Evolutionary conservation across 2,888 invertebrate species (phyloP).

Genomic region (Ditula angustiorana): DNA sequence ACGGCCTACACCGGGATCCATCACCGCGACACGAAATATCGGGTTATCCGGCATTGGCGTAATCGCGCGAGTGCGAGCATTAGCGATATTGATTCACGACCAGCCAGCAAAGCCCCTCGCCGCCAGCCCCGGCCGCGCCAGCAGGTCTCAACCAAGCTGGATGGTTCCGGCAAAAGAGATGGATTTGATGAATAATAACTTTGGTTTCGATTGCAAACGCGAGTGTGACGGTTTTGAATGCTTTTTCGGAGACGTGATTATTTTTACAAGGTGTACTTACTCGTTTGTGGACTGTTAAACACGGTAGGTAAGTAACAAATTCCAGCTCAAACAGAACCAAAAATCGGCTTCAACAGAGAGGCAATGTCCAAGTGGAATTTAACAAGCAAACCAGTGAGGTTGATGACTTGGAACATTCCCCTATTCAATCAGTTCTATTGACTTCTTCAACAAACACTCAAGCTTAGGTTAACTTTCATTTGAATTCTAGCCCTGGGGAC

Average conservation of each 20-base stretch:
- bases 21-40: constrained; percentile 32
- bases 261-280: neutral
- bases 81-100: constrained; percentile 29
- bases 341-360: too few species aligned
- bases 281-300: neutral
- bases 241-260: neutral
- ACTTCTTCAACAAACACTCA: too few species aligned
- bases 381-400: too few species aligned
- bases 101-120: neutral
- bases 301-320: too few species aligned
- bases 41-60: constrained; percentile 28
- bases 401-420: too few species aligned
- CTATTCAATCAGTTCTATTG: too few species aligned
- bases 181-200: constrained; percentile 29
- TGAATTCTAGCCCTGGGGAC: too few species aligned
- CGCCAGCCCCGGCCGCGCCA: neutral
- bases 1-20: constrained; percentile 24
- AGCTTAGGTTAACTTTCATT: too few species aligned
- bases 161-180: constrained; percentile 13
- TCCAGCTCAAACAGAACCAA: too few species aligned
- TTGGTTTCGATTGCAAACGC: constrained; percentile 16
- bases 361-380: too few species aligned
- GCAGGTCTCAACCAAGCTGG: neutral
- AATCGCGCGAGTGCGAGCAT: constrained; percentile 31
- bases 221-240: constrained; percentile 4